phyloP scores from a whole-genome alignment of 2,888 invertebrate species.

The Pyrocoelia pectoralis region DNA sequence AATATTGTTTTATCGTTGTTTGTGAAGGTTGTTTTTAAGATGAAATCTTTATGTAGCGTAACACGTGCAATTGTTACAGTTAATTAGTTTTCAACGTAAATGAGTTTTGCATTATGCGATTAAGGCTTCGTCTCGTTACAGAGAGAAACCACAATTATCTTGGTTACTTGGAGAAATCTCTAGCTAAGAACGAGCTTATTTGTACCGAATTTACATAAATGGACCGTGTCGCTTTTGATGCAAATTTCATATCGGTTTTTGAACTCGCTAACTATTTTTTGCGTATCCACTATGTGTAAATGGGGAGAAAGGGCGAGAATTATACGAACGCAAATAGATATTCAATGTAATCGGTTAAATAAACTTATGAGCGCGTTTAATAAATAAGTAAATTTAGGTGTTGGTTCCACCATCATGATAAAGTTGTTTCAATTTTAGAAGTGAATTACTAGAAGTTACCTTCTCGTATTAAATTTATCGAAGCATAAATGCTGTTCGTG shows the following conservation, averaged over 20 bases:
- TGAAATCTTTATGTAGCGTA: background rate
- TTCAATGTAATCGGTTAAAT: background rate
- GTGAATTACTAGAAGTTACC: constrained; percentile 26
- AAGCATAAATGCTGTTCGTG: constrained; percentile 27
- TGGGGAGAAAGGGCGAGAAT: background rate
- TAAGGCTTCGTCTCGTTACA: constrained; percentile 36
- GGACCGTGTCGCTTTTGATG: constrained; percentile 35
- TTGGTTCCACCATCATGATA: constrained; percentile 13
- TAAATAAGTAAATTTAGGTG: constrained; percentile 12
- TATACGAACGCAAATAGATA: background rate
- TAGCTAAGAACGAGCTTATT: constrained; percentile 35
- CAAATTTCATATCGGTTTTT: constrained; percentile 31
- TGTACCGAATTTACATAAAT: constrained; percentile 35
- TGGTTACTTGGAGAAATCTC: constrained; percentile 36
- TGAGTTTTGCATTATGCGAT: constrained; percentile 37
- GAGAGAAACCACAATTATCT: constrained; percentile 37
- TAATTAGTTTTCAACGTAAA: constrained; percentile 36
- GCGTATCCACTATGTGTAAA: background rate
- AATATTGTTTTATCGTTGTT: background rate
- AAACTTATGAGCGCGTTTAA: constrained; percentile 1
- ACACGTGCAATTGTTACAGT: constrained; percentile 31
- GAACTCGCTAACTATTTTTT: background rate
- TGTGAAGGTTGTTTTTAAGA: background rate
- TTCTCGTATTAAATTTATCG: constrained; percentile 26
- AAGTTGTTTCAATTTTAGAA: constrained; percentile 23